These are phyloP conservation scores for Salticus scenicus DNA, from an alignment of 2,888 invertebrate genomes.

Conservation along the genomic window DNA sequence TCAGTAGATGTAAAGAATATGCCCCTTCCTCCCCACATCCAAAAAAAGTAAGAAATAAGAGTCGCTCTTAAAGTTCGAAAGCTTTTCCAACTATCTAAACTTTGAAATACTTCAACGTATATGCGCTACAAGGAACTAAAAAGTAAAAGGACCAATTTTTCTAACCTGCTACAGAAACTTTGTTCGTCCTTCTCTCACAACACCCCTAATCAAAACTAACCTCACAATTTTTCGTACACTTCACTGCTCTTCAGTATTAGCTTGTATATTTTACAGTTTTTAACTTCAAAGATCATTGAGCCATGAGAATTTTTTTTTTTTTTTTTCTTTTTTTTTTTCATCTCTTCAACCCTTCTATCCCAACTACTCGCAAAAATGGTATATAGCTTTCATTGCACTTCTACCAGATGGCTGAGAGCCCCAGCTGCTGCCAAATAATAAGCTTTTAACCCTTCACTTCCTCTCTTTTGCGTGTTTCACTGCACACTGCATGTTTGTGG, in stretches of 20 bases:
- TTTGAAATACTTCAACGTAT: too few species aligned
- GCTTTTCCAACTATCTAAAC: too few species aligned
- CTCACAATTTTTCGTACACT: not conserved
- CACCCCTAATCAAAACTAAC: not conserved
- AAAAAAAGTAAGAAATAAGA: too few species aligned
- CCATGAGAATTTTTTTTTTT: not conserved
- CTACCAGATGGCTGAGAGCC: not conserved
- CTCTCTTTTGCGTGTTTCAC: not conserved
- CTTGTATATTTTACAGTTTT: not conserved
- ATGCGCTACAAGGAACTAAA: too few species aligned
- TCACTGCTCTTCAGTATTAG: not conserved
- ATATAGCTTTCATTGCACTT: not conserved
- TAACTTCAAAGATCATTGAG: not conserved
- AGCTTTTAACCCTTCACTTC: conserved; percentile 27
- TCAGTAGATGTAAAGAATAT: too few species aligned
- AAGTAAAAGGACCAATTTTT: not conserved
- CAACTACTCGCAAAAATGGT: not conserved
- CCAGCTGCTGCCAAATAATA: not conserved
- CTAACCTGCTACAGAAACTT: not conserved
- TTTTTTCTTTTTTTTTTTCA: too few species aligned
- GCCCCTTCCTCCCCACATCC: too few species aligned
- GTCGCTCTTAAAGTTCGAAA: too few species aligned
- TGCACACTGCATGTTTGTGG: not conserved
- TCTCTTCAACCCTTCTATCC: too few species aligned
- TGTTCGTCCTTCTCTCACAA: not conserved